Conservation (phyloP, 2,888 invertebrate genomes). For the Bruchidius siliquastri region DNA sequence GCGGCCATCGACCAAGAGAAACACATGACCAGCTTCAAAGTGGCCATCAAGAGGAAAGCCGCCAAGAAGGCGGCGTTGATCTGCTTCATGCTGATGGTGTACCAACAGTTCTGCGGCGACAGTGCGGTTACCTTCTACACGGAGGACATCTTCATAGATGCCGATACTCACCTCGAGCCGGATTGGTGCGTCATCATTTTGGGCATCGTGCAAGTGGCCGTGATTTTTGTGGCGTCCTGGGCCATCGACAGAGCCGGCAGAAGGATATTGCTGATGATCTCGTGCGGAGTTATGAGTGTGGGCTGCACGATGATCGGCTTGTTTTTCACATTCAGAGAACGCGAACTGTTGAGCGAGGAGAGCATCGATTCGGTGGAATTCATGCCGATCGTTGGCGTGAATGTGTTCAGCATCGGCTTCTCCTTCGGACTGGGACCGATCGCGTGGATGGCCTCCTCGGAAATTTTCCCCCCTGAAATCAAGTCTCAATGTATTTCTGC, state of each 20-base stretch:
- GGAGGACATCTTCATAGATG: slow-evolving; percentile 63
- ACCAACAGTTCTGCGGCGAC: slow-evolving; percentile 81
- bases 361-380: slow-evolving; percentile 58
- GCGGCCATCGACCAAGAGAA: slow-evolving; percentile 51
- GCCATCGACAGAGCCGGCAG: slow-evolving; percentile 79
- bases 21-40: slow-evolving; percentile 53
- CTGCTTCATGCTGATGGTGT: slow-evolving; percentile 75
- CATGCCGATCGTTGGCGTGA: slow-evolving; percentile 71
- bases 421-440: slow-evolving; percentile 82
- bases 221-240: slow-evolving; percentile 68
- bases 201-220: slow-evolving; percentile 73
- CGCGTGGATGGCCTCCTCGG: slow-evolving; percentile 82
- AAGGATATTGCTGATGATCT: slow-evolving; percentile 68
- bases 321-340: slow-evolving; percentile 56
- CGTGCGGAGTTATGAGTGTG: slow-evolving; percentile 66
- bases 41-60: slow-evolving; percentile 57
- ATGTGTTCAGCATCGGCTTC: slow-evolving; percentile 73
- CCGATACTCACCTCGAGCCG: slow-evolving; percentile 55
- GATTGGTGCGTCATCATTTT: slow-evolving; percentile 48
- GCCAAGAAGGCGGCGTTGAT: slow-evolving; percentile 64
- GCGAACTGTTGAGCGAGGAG: slow-evolving; percentile 34
- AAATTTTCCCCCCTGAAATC: slow-evolving; percentile 74
- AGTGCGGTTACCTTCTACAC: slow-evolving; percentile 81
- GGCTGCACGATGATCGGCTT: slow-evolving; percentile 65
- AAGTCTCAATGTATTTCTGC: slow-evolving; percentile 73